Evolutionary conservation across 2,888 invertebrate species (phyloP).

Genomic region (Venusia cambrica): DNA sequence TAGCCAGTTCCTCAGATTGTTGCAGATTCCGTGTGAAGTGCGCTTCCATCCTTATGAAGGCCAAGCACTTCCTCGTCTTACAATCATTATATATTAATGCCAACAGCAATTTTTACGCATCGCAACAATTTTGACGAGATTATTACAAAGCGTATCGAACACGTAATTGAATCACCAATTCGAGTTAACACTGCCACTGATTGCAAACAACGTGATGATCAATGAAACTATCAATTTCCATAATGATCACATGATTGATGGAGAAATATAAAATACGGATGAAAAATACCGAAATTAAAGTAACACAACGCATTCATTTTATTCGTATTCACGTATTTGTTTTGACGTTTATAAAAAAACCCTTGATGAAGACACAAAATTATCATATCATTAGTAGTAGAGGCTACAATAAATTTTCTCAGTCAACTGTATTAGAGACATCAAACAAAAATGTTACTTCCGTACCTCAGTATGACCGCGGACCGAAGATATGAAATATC

Average conservation of each 20-base stretch:
- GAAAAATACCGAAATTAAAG: no score
- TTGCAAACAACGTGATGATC: conserved; percentile 5
- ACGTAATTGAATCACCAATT: conserved; percentile 21
- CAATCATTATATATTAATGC: no score
- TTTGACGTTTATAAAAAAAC: no score
- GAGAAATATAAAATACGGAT: no score
- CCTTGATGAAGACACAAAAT: not conserved
- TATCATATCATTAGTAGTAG: not conserved
- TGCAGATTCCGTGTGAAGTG: no score
- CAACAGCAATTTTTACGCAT: no score
- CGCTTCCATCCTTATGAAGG: no score
- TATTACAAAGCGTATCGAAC: conserved; percentile 5
- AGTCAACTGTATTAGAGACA: conserved; percentile 17
- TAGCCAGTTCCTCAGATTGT: no score
- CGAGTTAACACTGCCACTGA: conserved; percentile 12
- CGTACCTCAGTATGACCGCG: conserved; percentile 20
- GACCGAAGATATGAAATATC: conserved; percentile 36
- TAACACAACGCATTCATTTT: no score
- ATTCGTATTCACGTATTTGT: no score
- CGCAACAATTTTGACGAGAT: conserved; percentile 8
- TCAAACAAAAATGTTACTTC: conserved; percentile 21
- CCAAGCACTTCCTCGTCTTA: no score
- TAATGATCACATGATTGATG: conserved; percentile 6
- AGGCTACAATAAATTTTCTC: conserved; percentile 9
- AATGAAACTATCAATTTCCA: conserved; percentile 10